phyloP scores from a whole-genome alignment of 2,113 vertebrate genomes.

The Sinocyclocheilus anophthalmus region DNA sequence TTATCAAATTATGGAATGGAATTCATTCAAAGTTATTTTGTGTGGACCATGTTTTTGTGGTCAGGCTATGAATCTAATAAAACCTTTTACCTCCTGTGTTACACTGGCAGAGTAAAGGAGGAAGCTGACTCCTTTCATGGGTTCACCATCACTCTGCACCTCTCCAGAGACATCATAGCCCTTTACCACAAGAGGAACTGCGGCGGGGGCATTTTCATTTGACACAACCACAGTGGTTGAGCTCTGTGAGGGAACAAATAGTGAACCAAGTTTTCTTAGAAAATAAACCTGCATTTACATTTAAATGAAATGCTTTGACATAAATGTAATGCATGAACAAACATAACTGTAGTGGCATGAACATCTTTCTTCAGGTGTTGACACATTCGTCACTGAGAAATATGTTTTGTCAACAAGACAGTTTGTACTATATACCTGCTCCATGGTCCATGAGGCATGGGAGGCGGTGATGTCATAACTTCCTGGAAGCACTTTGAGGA shows the following conservation, averaged over 20 bases:
- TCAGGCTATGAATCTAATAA: neutral
- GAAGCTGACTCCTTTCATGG: conserved; percentile 97
- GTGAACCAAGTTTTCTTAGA: neutral
- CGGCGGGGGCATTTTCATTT: conserved; percentile 84
- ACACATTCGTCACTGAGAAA: neutral
- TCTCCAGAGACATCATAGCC: conserved; percentile 94
- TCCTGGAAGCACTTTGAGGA: conserved; percentile 94
- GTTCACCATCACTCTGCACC: conserved; percentile 95
- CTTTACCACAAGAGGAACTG: conserved; percentile 84
- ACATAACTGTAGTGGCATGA: neutral
- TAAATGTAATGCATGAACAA: neutral
- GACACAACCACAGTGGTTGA: conserved; percentile 84
- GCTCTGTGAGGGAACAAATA: conserved; percentile 71
- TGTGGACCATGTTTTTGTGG: neutral
- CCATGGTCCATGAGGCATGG: conserved; percentile 90
- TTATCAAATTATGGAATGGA: neutral
- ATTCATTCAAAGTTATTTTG: neutral
- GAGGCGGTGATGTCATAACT: conserved; percentile 90
- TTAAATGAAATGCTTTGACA: too few species aligned
- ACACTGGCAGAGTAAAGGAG: conserved; percentile 89
- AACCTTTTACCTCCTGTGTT: conserved; percentile 80
- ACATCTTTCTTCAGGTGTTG: neutral
- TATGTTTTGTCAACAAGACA: conserved; percentile 23
- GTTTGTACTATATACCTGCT: conserved; percentile 79
- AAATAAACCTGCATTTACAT: neutral